Evolutionary conservation across 1,140 invertebrate genomes (phyloP).

Genomic region (Lanistes nyassanus): DNA sequence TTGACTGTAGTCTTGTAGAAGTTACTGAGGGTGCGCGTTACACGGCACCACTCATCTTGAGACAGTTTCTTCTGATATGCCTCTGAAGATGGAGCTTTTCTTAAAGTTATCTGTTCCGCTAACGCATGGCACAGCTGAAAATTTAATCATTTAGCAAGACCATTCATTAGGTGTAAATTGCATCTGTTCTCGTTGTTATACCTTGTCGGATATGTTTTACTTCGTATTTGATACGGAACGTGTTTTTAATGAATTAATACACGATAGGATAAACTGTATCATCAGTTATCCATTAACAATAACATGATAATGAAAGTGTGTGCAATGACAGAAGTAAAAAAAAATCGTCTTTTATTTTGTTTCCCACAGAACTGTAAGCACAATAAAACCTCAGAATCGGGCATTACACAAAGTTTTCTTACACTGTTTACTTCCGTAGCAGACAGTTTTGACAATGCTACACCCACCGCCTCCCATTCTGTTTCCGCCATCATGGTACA

Average conservation of each 20-base stretch:
- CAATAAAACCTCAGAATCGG: background rate
- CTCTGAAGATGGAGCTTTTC: slow-evolving; percentile 38
- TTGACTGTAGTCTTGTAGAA: slow-evolving; percentile 42
- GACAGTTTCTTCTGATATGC: slow-evolving; percentile 45
- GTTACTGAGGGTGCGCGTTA: slow-evolving; percentile 36
- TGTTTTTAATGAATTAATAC: too few species aligned
- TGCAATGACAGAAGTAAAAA: background rate
- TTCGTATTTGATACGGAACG: too few species aligned
- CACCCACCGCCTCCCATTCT: slow-evolving; percentile 15
- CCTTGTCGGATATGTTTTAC: too few species aligned
- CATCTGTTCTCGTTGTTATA: too few species aligned
- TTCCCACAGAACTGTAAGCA: too few species aligned
- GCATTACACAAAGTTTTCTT: background rate
- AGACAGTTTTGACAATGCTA: slow-evolving; percentile 14
- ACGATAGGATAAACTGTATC: too few species aligned
- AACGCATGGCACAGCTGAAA: slow-evolving; percentile 48
- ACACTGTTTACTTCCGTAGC: slow-evolving; percentile 19
- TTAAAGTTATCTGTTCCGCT: slow-evolving; percentile 45
- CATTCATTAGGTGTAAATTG: too few species aligned
- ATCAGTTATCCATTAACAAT: too few species aligned
- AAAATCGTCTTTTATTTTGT: background rate
- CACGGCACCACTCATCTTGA: slow-evolving; percentile 53
- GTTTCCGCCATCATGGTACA: slow-evolving; percentile 24
- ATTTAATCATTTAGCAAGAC: too few species aligned
- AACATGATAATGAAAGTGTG: background rate